Conservation (phyloP, 2,888 invertebrate genomes). For the Sinotaia quadrata region DNA sequence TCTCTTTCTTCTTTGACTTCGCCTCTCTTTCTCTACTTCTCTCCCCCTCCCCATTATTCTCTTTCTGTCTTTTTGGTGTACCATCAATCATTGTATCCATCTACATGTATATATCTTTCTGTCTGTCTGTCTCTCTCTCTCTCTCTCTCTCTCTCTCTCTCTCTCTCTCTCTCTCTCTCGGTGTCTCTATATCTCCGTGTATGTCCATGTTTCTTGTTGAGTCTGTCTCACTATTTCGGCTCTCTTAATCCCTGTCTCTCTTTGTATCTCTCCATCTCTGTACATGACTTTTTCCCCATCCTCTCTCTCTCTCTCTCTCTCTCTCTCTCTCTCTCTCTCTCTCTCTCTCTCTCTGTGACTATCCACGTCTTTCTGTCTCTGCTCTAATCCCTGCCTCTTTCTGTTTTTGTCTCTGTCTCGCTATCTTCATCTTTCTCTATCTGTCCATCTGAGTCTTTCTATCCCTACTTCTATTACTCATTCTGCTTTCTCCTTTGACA, state of each 20-base stretch:
- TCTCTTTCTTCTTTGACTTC: too few relatives aligned
- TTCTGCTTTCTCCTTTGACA: background rate
- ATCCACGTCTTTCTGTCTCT: background rate
- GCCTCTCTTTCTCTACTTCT: too few relatives aligned
- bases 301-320: conserved; percentile 6
- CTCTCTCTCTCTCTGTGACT: background rate
- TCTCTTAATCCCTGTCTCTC: background rate
- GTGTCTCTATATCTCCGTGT: too few relatives aligned
- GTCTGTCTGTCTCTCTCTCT: too few relatives aligned
- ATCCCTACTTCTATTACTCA: background rate
- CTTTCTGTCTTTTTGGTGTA: too few relatives aligned
- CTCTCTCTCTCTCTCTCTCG: too few relatives aligned
- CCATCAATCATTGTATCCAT: too few relatives aligned
- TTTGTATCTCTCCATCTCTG: background rate
- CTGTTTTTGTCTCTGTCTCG: background rate
- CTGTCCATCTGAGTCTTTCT: conserved; percentile 6
- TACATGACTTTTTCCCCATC: background rate
- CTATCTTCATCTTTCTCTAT: background rate
- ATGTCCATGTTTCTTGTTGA: background rate
- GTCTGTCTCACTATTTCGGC: background rate
- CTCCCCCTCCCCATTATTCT: too few relatives aligned
- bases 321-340: conserved; percentile 4
- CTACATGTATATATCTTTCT: background rate
- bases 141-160: background rate
- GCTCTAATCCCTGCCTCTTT: background rate